Evolutionary conservation across 2,797 vertebrate genomes (phyloP).

Genomic region (Benthosema pterotum): DNA sequence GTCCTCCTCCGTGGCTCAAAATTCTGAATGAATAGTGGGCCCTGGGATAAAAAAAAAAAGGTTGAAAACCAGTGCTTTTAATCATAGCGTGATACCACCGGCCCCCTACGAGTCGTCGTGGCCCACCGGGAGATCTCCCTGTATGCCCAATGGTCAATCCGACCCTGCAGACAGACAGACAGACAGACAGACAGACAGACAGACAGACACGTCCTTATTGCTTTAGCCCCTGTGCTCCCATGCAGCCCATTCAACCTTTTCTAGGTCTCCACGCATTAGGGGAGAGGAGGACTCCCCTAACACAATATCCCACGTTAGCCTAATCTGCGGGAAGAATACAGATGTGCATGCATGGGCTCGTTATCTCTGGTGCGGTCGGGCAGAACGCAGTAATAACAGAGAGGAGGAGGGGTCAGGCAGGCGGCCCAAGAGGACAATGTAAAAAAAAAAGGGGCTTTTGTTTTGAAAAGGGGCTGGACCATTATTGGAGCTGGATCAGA

Average conservation of each 20-base stretch:
- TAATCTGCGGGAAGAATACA: slow-evolving; percentile 65
- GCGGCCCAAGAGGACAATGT: slow-evolving; percentile 32
- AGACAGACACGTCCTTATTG: no score
- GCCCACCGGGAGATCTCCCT: no score
- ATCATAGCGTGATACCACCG: no score
- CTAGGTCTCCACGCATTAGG: slow-evolving; percentile 37
- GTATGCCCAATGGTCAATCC: no score
- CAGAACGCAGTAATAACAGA: slow-evolving; percentile 69
- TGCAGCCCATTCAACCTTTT: slow-evolving; percentile 39
- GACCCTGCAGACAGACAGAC: no score
- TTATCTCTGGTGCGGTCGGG: slow-evolving; percentile 54
- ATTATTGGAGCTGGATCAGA: slow-evolving; percentile 46
- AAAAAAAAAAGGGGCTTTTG: slow-evolving; percentile 49
- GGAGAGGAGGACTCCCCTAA: slow-evolving; percentile 41
- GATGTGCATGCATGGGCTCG: slow-evolving; percentile 45
- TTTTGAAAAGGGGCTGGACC: slow-evolving; percentile 50
- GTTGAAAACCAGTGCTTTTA: no score
- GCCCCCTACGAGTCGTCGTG: no score
- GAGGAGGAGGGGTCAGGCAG: slow-evolving; percentile 39
- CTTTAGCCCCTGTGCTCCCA: slow-evolving; percentile 66
- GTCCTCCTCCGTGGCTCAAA: no score
- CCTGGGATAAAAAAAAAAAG: no score
- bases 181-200: no score
- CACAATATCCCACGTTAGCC: slow-evolving; percentile 54
- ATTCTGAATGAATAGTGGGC: no score